phyloP scores from a whole-genome alignment of 2,888 invertebrate genomes.

The Melanchra persicariae region DNA sequence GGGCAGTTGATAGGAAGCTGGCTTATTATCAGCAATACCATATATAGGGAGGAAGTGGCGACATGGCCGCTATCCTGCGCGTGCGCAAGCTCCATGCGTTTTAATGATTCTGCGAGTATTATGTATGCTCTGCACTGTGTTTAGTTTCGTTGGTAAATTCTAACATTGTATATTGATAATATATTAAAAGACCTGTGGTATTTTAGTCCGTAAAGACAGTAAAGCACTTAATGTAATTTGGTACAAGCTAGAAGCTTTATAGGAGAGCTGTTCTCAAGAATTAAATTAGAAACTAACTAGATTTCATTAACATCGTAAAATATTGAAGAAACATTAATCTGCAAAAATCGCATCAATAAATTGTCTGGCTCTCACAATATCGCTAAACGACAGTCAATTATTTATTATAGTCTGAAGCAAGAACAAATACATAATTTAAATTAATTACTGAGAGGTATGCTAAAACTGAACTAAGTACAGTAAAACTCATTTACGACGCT shows the following conservation, averaged over 20 bases:
- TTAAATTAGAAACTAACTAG: background rate
- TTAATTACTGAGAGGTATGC: conserved; percentile 4
- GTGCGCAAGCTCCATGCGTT: conserved; percentile 40
- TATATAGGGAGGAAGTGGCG: conserved; percentile 63
- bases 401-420: background rate
- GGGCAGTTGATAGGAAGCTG: conserved; percentile 55
- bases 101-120: conserved; percentile 59
- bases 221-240: background rate
- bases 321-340: background rate
- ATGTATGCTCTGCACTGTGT: conserved; percentile 30
- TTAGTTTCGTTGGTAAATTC: background rate
- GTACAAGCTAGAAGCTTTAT: background rate
- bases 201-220: background rate
- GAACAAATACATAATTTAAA: background rate
- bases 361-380: background rate
- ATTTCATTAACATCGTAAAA: background rate
- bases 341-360: no score
- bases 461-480: conserved; percentile 7
- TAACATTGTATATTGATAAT: background rate
- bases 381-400: background rate
- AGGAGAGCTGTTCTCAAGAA: background rate
- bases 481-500: conserved; percentile 28
- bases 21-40: conserved; percentile 60
- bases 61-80: conserved; percentile 43
- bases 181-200: background rate